Base-by-base conservation (phyloP, 2,888 invertebrate species). In the Achlya flavicornis region DNA sequence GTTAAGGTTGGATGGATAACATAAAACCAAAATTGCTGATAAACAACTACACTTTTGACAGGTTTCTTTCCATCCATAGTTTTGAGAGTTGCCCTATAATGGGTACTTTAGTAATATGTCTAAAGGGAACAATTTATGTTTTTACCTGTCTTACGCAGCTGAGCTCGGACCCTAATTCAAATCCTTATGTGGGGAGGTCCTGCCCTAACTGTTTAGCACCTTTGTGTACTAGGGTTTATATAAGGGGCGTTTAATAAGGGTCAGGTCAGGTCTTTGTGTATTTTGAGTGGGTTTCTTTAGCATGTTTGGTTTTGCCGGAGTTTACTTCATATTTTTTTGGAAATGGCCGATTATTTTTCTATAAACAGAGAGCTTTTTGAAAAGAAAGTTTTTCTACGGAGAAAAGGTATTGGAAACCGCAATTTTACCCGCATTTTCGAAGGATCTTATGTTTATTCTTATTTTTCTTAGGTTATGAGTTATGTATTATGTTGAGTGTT, bases 61-160 rank as follows among this genome's bases (percentile, higher is more conserved):
- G 12, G 12, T 41, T 41, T 19, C 8, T 53, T 53, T 53, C 10
- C 3, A 1, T 19, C 11, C 16, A 19, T 53, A 53, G 53, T 16
- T 53, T 19, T 53, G 19, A 19, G 53, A 53, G 16, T 10, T 66
- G 66, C 78, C 75, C 82, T 79, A 75, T 76, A 72, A 81, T 82
- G 77, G 84, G 83, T 81, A 88, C 85, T 87, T 87, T 85, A 83
- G 85, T 87, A 85, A 85, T 86, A 83, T 83, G 77, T 76, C 82
- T 79, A 87, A 89, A 88, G 86, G 89, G 86, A 84, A 76, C 78
- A 88, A 90, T 90, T 88, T 90, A 92, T 88, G 84, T 87, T 84
- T 72, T 79, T 82, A 88, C 88, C 87, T 89, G 90, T 89, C 88
- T 78, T 74, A 70, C 77, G 73, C 91, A 91, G 83, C 85, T 87